Conservation (phyloP, 2,888 invertebrate species). For the Scaptomyza reducta region DNA sequence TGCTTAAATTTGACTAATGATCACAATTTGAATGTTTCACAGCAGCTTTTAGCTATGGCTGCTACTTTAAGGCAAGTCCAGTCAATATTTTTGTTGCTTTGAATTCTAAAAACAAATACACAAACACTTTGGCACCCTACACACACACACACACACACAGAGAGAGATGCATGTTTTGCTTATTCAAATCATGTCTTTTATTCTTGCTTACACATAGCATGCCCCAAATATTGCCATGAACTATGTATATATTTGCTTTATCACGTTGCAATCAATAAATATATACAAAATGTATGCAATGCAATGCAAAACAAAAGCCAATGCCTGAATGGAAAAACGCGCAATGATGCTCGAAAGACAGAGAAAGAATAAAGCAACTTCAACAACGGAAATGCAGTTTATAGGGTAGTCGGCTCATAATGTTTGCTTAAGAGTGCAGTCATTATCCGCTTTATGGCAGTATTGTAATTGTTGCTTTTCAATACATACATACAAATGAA, state of each 20-base stretch:
- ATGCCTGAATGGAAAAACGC: neutral
- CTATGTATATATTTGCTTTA: neutral
- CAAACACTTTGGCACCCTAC: neutral
- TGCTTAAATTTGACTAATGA: conserved; percentile 68
- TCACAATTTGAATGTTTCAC: conserved; percentile 63
- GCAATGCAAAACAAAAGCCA: neutral
- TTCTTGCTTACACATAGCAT: neutral
- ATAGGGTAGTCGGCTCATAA: neutral
- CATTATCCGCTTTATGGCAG: neutral
- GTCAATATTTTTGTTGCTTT: conserved; percentile 52
- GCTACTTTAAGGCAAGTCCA: conserved; percentile 75
- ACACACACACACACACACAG: conserved; percentile 1
- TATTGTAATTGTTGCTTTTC: conserved; percentile 23
- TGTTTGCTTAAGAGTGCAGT: neutral
- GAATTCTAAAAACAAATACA: conserved; percentile 6
- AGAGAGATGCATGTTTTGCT: neutral
- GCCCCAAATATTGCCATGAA: neutral
- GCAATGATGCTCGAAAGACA: neutral
- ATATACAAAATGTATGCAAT: neutral
- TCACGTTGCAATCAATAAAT: neutral
- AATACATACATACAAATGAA: neutral
- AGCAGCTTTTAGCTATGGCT: conserved; percentile 54
- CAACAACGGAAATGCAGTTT: neutral
- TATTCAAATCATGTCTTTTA: neutral
- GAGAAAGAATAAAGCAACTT: neutral